Percentiles rank a stretch among this genome's conserved stretches.
These are phyloP conservation scores for Phalera bucephala DNA, from an alignment of 2,888 invertebrate species.

Conservation along the genomic window DNA sequence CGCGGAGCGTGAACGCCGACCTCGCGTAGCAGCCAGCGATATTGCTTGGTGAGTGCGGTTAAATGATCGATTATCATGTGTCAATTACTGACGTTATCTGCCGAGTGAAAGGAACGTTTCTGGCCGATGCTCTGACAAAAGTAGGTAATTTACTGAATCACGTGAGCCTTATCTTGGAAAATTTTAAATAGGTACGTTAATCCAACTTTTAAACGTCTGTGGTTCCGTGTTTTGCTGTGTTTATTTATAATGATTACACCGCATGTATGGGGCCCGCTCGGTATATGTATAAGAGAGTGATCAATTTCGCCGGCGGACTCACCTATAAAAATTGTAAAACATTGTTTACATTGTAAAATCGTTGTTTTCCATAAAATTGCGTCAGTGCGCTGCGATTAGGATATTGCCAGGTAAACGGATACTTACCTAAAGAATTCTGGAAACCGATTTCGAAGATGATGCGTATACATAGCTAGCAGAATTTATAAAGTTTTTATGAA, in stretches of 20 bases:
- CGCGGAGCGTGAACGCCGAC: background rate
- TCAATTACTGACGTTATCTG: background rate
- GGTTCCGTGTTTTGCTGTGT: conserved; percentile 1
- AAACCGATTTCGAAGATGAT: background rate
- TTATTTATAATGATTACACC: conserved; percentile 25
- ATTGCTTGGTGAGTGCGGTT: background rate
- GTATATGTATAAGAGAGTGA: conserved; percentile 1
- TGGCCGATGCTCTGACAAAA: background rate
- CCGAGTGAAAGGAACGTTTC: background rate
- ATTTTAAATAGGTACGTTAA: background rate
- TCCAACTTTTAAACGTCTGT: background rate
- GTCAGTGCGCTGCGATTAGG: background rate
- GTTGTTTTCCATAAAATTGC: background rate
- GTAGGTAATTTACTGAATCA: background rate
- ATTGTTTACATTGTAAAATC: too few species aligned
- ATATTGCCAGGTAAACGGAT: background rate
- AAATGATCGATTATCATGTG: background rate
- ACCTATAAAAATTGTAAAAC: too few species aligned
- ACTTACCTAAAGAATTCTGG: background rate
- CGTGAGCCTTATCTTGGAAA: background rate
- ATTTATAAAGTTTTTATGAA: too few species aligned
- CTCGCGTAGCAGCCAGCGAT: background rate
- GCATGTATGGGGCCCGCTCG: too few species aligned
- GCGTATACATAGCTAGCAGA: too few species aligned
- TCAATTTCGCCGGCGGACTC: conserved; percentile 4